Evolutionary conservation across 1,140 invertebrate species (phyloP), one percentile per base, ranked within the genome.

Genomic region (Drosophila leontia): DNA sequence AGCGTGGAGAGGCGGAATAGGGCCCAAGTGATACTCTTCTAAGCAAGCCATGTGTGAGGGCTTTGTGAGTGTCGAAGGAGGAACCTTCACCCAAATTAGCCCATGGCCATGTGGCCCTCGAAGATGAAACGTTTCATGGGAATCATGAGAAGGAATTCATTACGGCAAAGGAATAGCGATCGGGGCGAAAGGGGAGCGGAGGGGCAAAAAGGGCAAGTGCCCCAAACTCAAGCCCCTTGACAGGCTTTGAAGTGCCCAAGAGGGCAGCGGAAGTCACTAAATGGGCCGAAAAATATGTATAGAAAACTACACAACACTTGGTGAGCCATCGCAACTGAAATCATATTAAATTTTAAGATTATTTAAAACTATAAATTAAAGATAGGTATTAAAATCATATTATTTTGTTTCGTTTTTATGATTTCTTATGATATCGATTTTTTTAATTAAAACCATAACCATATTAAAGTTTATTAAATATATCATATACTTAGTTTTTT

Each of bases 31-130:
- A 64, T 65, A 35, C 74, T 23, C 34, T 39, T 39, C 53, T 51
- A 55, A 63, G 61, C 61, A 51, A 45, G 48, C 71, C 70, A 63
- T 75, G 71, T 75, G 70, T 42, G 39, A 51, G 70, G 48, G 41
- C 48, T 75, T 75, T 62, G 68, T 59, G 37, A 35, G 68, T 48
- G 71, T 63, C 71, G 50, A 19, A 41, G 58, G 15, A 55, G 71
- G 42, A 62, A 63, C 71, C 71, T 75, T 75, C 59, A 56, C 70
- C 70, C 70, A 75, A 75, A 75, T 75, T 75, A 75, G 71, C 71
- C 71, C 71, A 75, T 47, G 71, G 71, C 71, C 71, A 75, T 72
- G 68, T 17, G 70, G 53, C 45, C 34, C 70, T 60, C 69, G 23
- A 75, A 75, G 71, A 75, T 75, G 71, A 75, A 75, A 75, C 70